Conservation (phyloP, 2,888 invertebrate genomes). For the Beris chalybata region DNA sequence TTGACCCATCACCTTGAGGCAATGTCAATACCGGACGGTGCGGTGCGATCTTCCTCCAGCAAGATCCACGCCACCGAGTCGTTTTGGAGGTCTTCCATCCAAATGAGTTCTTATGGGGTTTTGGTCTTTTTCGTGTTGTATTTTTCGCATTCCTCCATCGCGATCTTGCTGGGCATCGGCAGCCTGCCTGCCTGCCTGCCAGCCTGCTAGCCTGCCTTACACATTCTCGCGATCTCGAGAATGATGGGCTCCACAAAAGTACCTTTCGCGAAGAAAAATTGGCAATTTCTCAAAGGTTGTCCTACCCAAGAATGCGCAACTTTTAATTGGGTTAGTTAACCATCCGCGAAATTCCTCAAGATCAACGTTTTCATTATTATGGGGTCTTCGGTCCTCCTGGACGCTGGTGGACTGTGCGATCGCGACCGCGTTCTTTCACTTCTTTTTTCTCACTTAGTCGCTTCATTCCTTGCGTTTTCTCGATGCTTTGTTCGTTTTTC, state of each 20-base stretch:
- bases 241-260: constrained; percentile 20
- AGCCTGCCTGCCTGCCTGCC: not conserved
- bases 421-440: not conserved
- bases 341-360: constrained; percentile 45
- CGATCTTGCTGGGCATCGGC: not conserved
- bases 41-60: not conserved
- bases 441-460: not conserved
- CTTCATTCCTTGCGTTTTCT: not conserved
- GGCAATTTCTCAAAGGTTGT: constrained; percentile 34
- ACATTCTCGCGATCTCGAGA: constrained; percentile 31
- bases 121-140: not conserved
- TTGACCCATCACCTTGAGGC: constrained; percentile 39
- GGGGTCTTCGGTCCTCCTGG: not conserved
- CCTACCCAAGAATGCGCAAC: constrained; percentile 37
- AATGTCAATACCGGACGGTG: constrained; percentile 33
- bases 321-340: constrained; percentile 45
- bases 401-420: not conserved
- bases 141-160: not conserved
- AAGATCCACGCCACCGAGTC: not conserved
- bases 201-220: constrained; percentile 13
- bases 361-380: constrained; percentile 41
- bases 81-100: constrained; percentile 9
- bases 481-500: not conserved
- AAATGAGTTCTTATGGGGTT: constrained; percentile 19
- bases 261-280: constrained; percentile 18